phyloP scores from a whole-genome alignment of 1,140 invertebrate genomes.

The Periplaneta americana region DNA sequence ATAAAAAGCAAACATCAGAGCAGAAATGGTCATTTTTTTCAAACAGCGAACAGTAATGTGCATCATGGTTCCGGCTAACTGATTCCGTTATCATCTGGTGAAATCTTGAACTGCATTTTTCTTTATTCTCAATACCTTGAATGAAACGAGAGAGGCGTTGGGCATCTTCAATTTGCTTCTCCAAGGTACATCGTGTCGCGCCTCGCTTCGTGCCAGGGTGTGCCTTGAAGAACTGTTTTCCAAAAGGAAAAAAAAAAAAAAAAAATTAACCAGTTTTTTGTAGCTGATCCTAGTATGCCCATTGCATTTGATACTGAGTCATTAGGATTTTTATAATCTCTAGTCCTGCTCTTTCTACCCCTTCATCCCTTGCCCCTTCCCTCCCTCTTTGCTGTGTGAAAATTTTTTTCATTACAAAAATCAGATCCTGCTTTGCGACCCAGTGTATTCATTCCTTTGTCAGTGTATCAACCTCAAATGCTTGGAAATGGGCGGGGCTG shows the following conservation, averaged over 20 bases:
- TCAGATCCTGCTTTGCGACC: conserved; percentile 10
- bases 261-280: conserved; percentile 14
- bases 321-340: conserved; percentile 25
- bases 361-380: background rate
- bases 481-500: conserved; percentile 13
- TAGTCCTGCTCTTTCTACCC: conserved; percentile 25
- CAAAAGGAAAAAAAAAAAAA: background rate
- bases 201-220: conserved; percentile 14
- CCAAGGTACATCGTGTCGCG: conserved; percentile 14
- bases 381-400: conserved; percentile 8
- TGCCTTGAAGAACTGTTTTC: conserved; percentile 20
- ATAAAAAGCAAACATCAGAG: conserved; percentile 18
- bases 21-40: conserved; percentile 17
- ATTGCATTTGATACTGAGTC: conserved; percentile 23
- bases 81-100: conserved; percentile 18
- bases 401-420: conserved; percentile 11
- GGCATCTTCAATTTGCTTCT: conserved; percentile 7
- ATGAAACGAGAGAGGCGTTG: conserved; percentile 9
- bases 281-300: conserved; percentile 21
- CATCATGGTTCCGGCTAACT: conserved; percentile 23
- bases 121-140: conserved; percentile 17
- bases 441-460: conserved; percentile 13
- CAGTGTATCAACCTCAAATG: conserved; percentile 4
- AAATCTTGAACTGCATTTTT: conserved; percentile 22
- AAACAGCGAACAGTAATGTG: conserved; percentile 23